Conservation (phyloP, 64 coral and sea anemone genomes). For the Astreopora myriophthalma region DNA sequence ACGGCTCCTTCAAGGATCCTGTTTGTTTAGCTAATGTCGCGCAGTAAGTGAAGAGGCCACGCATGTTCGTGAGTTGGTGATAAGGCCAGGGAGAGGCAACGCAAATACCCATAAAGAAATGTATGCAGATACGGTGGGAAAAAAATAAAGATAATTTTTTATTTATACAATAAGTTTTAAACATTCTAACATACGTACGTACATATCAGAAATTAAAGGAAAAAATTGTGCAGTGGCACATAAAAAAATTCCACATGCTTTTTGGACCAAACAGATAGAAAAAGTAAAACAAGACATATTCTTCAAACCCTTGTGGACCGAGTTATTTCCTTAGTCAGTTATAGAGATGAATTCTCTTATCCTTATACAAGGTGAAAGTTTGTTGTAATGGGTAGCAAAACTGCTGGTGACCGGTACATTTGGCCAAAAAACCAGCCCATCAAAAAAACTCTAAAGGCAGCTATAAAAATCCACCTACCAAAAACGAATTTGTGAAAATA, state of each 20-base stretch:
- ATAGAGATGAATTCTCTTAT: too few relatives aligned
- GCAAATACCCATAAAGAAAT: neutral
- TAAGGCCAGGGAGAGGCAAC: neutral
- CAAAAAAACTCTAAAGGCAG: neutral
- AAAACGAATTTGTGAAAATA: too few relatives aligned
- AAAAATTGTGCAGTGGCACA: neutral
- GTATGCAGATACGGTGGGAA: neutral
- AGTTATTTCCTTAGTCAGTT: too few relatives aligned
- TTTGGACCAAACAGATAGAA: neutral
- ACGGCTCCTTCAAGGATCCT: neutral
- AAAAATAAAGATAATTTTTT: neutral
- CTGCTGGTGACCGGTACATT: neutral
- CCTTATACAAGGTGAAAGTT: too few relatives aligned
- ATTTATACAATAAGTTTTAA: too few relatives aligned
- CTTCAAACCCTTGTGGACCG: too few relatives aligned
- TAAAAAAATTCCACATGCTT: neutral
- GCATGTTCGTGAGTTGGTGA: too few relatives aligned
- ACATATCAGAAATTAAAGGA: neutral
- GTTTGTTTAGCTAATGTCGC: neutral
- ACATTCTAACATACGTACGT: too few relatives aligned
- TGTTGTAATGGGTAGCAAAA: neutral
- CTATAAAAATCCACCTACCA: neutral
- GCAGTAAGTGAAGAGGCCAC: neutral
- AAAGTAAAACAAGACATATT: neutral
- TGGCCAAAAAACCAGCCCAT: neutral